These are phyloP conservation scores for Tachina grossa DNA, from an alignment of 2,888 invertebrate genomes.

Conservation along the genomic window DNA sequence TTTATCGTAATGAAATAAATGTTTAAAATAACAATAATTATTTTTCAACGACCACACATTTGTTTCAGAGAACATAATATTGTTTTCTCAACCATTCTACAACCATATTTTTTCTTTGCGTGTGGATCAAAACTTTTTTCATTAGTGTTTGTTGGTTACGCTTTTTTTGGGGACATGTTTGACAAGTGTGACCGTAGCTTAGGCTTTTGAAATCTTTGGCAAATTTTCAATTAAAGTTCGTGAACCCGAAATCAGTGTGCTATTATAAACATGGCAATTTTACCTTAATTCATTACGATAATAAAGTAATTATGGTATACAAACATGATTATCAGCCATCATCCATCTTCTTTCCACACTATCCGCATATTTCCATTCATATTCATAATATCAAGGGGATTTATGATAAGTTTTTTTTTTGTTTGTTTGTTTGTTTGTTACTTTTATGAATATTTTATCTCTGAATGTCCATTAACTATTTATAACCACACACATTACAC, in stretches of 20 bases:
- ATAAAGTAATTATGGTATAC: slow-evolving; percentile 1
- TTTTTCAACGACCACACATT: no score
- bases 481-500: slow-evolving; percentile 23
- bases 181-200: no score
- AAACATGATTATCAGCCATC: slow-evolving; percentile 23
- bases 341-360: slow-evolving; percentile 10
- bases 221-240: not conserved
- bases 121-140: no score
- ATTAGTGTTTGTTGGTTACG: no score
- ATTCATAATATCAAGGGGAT: slow-evolving; percentile 16
- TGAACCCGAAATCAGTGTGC: not conserved
- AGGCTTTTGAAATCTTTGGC: no score
- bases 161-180: no score
- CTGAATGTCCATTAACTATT: slow-evolving; percentile 50
- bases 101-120: no score
- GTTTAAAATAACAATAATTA: no score
- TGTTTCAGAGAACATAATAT: no score
- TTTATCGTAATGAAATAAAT: no score
- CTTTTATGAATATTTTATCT: slow-evolving; percentile 18
- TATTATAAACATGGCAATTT: not conserved
- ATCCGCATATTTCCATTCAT: slow-evolving; percentile 1
- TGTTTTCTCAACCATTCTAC: no score
- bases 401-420: slow-evolving; percentile 41
- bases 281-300: not conserved
- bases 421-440: not conserved